Conservation (phyloP, 2,113 vertebrate species). For the Turnix velox region DNA sequence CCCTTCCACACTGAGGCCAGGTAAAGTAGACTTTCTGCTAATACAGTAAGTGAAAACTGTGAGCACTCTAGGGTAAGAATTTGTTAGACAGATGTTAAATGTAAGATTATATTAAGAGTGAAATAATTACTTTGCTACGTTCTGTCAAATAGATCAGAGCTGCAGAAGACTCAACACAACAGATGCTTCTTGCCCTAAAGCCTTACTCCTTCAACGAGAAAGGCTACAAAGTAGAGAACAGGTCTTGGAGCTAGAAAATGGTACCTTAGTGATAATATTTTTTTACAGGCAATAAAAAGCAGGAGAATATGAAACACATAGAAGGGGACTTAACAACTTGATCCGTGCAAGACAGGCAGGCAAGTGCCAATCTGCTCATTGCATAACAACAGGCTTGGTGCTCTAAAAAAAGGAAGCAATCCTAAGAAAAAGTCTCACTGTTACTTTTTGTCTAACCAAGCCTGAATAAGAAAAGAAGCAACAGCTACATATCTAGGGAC, state of each 20-base stretch:
- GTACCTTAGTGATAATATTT: background rate
- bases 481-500: background rate
- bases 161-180: background rate
- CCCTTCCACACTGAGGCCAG: background rate
- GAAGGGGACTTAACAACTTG: background rate
- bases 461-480: background rate
- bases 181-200: background rate
- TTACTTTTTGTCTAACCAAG: background rate
- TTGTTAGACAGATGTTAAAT: slow-evolving; percentile 21
- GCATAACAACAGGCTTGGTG: background rate
- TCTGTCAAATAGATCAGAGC: background rate
- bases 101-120: slow-evolving; percentile 20
- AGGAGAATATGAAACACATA: slow-evolving; percentile 38
- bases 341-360: background rate
- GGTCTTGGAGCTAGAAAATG: background rate
- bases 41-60: slow-evolving; percentile 18
- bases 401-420: background rate
- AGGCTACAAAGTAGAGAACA: background rate
- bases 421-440: background rate
- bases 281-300: slow-evolving; percentile 33
- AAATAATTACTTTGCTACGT: slow-evolving; percentile 12
- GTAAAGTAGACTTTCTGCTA: slow-evolving; percentile 18
- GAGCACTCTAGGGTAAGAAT: background rate
- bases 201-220: background rate
- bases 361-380: background rate